phyloP scores from a whole-genome alignment of 1,140 invertebrate genomes.

The Hyphantria cunea region DNA sequence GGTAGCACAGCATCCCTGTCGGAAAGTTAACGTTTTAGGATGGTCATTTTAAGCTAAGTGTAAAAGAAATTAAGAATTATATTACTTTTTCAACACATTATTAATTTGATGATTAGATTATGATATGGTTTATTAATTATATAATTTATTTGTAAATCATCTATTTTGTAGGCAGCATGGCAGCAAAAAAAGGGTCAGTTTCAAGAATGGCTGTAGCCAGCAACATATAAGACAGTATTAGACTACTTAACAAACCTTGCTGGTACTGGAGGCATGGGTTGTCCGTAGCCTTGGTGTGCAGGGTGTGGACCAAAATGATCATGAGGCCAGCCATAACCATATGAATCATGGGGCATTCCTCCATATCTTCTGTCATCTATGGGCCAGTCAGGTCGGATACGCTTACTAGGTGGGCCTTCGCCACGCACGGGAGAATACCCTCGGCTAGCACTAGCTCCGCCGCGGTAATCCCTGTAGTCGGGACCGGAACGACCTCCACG shows the following conservation, averaged over 20 bases:
- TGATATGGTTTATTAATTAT: no score
- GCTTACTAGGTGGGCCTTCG: conserved; percentile 91
- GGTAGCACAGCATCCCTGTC: conserved; percentile 75
- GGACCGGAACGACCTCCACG: conserved; percentile 78
- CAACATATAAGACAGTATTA: no score
- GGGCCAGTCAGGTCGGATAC: conserved; percentile 90
- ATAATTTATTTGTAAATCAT: no score
- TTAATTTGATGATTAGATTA: no score
- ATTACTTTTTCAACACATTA: no score
- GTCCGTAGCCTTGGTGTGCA: conserved; percentile 77
- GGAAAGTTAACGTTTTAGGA: conserved; percentile 28
- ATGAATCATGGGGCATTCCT: conserved; percentile 75
- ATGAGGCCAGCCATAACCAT: conserved; percentile 80
- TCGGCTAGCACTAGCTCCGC: conserved; percentile 77
- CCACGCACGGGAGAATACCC: conserved; percentile 90
- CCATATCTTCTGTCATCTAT: conserved; percentile 77
- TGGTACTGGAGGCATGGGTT: conserved; percentile 76
- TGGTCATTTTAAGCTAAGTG: no score
- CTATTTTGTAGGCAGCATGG: no score
- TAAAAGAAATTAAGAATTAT: no score
- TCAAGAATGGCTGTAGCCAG: no score
- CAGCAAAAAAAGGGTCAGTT: no score
- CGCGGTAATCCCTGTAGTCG: conserved; percentile 89
- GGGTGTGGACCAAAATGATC: conserved; percentile 78
- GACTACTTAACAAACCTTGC: conserved; percentile 58